A percentile compares a stretch with the other conserved stretches of the same genome.
phyloP scores from a whole-genome alignment of 92 coral and sea anemone genomes.

The Meandrina meandrites region DNA sequence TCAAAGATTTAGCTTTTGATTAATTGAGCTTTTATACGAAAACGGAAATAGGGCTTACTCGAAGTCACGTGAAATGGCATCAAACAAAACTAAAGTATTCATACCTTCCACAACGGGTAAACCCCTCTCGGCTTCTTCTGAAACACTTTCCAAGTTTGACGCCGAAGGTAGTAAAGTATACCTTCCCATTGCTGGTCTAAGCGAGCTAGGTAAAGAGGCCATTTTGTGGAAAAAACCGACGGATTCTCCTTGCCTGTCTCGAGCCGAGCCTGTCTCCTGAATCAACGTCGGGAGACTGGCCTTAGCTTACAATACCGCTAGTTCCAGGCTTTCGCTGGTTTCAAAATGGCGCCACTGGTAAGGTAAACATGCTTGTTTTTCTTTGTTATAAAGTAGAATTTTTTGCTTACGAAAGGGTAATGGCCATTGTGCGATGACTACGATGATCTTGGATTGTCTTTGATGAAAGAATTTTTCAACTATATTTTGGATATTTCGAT shows the following conservation, averaged over 20 bases:
- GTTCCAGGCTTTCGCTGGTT: constrained; percentile 22
- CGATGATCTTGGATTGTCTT: too few species aligned
- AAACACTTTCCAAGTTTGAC: constrained; percentile 13
- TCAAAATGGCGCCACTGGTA: constrained; percentile 20
- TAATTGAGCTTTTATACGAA: neutral
- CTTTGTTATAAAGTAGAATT: neutral
- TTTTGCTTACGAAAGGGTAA: neutral
- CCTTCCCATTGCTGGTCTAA: constrained; percentile 20
- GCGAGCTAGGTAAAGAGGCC: constrained; percentile 4
- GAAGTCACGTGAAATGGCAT: neutral
- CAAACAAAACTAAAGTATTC: too few species aligned
- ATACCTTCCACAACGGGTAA: constrained; percentile 7
- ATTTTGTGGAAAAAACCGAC: neutral
- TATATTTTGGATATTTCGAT: neutral
- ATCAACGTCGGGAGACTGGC: neutral
- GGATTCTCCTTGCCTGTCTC: neutral
- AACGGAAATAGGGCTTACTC: neutral
- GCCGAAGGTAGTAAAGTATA: constrained; percentile 19
- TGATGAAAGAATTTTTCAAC: neutral
- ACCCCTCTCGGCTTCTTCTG: constrained; percentile 23
- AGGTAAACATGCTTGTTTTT: constrained; percentile 6
- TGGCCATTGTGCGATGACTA: neutral
- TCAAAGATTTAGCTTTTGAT: neutral
- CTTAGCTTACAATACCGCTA: neutral
- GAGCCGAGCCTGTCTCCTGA: too few species aligned